These are phyloP conservation scores for Odontothrips loti DNA, from an alignment of 2,888 invertebrate species.

Conservation along the genomic window DNA sequence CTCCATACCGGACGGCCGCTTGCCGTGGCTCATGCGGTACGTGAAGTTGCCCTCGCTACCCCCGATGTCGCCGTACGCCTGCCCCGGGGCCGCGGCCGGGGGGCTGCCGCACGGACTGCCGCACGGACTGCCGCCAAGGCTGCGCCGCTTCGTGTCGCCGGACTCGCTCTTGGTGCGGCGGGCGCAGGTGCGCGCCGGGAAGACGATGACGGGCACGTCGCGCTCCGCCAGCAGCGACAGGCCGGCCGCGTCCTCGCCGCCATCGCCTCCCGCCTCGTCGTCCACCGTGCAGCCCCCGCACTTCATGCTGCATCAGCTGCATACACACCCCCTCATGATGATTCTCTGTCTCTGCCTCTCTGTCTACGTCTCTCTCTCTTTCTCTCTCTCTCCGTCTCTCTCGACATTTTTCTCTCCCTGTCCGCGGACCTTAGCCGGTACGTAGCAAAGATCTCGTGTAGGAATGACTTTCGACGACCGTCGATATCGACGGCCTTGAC, in stretches of 20 bases:
- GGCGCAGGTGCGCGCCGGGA: background rate
- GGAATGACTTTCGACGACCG: no score
- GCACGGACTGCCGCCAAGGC: background rate
- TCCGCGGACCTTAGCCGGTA: no score
- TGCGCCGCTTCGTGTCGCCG: background rate
- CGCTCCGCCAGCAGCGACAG: background rate
- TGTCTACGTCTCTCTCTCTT: background rate
- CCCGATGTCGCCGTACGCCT: background rate
- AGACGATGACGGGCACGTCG: background rate
- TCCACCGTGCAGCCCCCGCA: background rate
- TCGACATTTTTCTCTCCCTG: background rate
- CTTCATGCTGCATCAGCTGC: conserved; percentile 9
- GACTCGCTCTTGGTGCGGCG: conserved; percentile 6
- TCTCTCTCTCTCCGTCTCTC: background rate
- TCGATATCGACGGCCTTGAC: no score
- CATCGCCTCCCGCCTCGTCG: background rate
- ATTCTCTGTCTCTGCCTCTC: background rate
- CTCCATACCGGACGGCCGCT: background rate
- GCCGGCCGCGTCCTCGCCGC: background rate
- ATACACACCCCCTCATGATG: background rate
- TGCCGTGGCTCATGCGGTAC: background rate
- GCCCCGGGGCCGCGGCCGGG: background rate
- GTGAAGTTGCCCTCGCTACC: conserved; percentile 19
- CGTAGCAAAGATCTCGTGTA: no score
- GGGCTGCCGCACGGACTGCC: background rate